Evolutionary conservation across 2,113 vertebrate species (phyloP).

Genomic region (Cacatua alba): DNA sequence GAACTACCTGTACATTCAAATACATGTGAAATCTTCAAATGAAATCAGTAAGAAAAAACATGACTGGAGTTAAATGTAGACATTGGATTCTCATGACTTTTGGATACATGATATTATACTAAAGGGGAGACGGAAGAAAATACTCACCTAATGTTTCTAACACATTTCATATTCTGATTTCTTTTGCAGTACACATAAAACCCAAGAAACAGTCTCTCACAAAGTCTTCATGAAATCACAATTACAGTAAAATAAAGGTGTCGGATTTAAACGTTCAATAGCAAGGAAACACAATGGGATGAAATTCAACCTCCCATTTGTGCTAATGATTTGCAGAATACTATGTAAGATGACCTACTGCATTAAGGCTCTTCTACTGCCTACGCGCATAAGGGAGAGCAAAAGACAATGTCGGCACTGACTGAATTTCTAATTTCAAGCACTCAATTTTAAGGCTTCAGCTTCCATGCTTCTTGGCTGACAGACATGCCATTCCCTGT

Average conservation of each 20-base stretch:
- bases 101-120: conserved; percentile 74
- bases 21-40: background rate
- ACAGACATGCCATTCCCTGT: background rate
- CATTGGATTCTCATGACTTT: conserved; percentile 69
- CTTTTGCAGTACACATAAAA: conserved; percentile 55
- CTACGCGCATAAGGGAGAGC: rapidly evolving
- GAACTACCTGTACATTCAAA: background rate
- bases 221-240: background rate
- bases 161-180: conserved; percentile 77
- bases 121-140: conserved; percentile 56
- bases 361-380: background rate
- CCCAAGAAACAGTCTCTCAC: background rate
- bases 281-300: background rate
- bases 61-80: conserved; percentile 65
- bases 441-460: background rate
- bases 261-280: background rate
- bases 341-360: background rate
- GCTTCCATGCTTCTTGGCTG: background rate
- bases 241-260: background rate
- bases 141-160: conserved; percentile 82
- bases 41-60: background rate
- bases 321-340: background rate
- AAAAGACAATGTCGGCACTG: background rate
- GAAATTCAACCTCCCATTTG: background rate
- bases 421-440: background rate